Base-by-base conservation (phyloP, 1,140 invertebrate species). In the Vanessa tameamea region DNA sequence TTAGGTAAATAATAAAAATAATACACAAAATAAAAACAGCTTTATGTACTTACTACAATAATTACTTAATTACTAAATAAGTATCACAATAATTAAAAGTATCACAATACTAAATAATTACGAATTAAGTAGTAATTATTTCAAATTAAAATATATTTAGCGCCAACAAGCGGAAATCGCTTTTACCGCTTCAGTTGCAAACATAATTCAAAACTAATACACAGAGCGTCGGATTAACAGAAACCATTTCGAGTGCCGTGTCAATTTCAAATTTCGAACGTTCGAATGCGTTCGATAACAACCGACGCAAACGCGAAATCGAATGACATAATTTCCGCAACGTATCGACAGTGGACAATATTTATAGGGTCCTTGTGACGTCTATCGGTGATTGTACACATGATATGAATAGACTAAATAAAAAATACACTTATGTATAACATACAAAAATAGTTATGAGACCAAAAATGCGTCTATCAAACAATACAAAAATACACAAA, bases 311-410 rank as follows among this genome's bases (percentile, higher is more conserved):
- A 69, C 67, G 47, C 23, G 57, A 61, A 15, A 15, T 31, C 66
- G 57, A 77, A 75, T 73, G 76, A 78, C 76, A 64, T 80, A 73
- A 80, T 78, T 72, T 78, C 77, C 77, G 77, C 53, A 65, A 75
- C 73, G 73, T 65, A 79, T 78, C 71, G 72, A 78, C 78, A 71
- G 61, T 73, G 75, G 77, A 75, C 76, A 78, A 80, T 80, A 80
- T 80, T 80, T 75, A 80, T 80, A 64, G 70, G 66, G 67, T 69
- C 59, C 78, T 77, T 63, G 50, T 76, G 74, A 76, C 64, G 78
- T 68, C 23, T 48, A 55, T 53, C 48, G 11, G 77, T 78, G 73
- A 65, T 26, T 47, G 77, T 75, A 69, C 77, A 78, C 43, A 68
- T 66, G 16, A 64, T 13, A 57, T 64, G 15, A 37, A 14, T 64